phyloP scores from a whole-genome alignment of 2,888 invertebrate species.

The Eupithecia vulgata region DNA sequence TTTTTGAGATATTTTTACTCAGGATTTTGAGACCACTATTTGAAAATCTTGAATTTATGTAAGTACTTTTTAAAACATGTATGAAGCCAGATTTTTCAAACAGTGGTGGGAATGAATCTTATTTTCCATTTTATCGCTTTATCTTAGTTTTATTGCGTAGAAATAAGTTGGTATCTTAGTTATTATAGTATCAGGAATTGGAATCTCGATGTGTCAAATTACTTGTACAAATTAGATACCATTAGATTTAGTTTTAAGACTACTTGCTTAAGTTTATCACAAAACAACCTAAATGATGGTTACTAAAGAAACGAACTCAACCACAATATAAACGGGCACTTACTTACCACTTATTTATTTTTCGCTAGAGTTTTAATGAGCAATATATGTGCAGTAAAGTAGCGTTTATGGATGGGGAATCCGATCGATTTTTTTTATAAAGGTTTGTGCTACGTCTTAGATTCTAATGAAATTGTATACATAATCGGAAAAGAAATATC shows the following conservation, averaged over 20 bases:
- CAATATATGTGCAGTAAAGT: not conserved
- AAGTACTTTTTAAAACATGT: not conserved
- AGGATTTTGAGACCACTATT: constrained; percentile 3
- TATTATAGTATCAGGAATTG: constrained; percentile 20
- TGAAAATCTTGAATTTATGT: not conserved
- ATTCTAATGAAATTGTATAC: too few relatives aligned
- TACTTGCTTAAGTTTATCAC: constrained; percentile 25
- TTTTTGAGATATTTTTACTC: constrained; percentile 14
- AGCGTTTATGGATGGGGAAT: not conserved
- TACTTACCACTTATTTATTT: not conserved
- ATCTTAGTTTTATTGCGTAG: constrained; percentile 21
- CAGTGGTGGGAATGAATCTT: constrained; percentile 4
- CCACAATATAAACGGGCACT: not conserved
- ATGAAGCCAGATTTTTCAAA: not conserved
- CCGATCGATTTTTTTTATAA: not conserved
- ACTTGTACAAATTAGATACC: constrained; percentile 70
- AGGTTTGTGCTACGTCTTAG: too few relatives aligned
- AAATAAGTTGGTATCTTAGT: constrained; percentile 18
- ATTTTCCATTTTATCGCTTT: constrained; percentile 9
- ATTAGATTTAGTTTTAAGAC: constrained; percentile 50
- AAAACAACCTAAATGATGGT: not conserved
- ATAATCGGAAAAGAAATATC: too few relatives aligned
- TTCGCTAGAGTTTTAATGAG: not conserved
- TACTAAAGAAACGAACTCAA: not conserved
- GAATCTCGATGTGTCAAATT: constrained; percentile 74